Percentiles rank a stretch among this genome's conserved stretches.
These are phyloP conservation scores for Thryonomys swinderianus DNA, from an alignment of 2,113 vertebrate genomes.

Conservation along the genomic window DNA sequence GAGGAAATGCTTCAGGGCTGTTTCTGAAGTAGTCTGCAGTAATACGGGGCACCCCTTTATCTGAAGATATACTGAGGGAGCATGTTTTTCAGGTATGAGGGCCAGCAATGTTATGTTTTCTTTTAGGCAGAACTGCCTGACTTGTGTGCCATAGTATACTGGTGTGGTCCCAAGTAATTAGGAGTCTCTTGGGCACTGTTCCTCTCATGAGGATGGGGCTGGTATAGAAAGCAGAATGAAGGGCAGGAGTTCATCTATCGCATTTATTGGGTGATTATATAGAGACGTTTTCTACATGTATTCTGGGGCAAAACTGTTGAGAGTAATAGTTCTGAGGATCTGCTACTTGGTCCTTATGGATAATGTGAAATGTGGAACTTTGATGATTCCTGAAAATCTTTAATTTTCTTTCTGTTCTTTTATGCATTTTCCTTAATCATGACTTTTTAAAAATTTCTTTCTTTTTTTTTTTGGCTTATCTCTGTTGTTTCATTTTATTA, in stretches of 20 bases:
- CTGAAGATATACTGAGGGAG: background rate
- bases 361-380: background rate
- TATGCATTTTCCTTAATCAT: background rate
- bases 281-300: background rate
- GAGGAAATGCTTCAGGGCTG: background rate
- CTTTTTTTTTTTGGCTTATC: constrained; percentile 29
- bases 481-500: background rate
- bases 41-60: background rate
- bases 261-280: background rate
- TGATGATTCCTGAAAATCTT: background rate
- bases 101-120: background rate
- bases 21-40: background rate
- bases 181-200: background rate
- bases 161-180: background rate
- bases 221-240: no score
- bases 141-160: background rate
- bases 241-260: background rate
- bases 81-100: background rate
- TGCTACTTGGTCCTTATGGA: background rate
- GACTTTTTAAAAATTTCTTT: no score
- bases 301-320: background rate
- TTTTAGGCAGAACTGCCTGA: background rate
- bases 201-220: background rate
- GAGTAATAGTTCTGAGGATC: background rate
- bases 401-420: background rate